Base-by-base conservation (phyloP, 2,113 vertebrate genomes). In the Bubo bubo region DNA sequence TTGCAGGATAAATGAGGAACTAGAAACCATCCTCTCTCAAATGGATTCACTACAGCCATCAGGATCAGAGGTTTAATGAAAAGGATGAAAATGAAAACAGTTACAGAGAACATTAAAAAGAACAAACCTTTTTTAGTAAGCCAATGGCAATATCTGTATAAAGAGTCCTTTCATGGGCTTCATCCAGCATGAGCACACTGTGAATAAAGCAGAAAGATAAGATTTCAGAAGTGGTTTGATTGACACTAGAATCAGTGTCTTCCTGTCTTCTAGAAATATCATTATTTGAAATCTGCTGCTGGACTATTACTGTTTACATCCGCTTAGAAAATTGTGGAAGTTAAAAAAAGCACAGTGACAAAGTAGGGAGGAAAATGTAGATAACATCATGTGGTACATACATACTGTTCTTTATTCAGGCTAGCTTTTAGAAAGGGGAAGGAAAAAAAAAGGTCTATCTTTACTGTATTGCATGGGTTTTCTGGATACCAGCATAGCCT, bases 81-180 rank as follows among this genome's bases (percentile, higher is more conserved):
- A 88, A 55, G 39, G 13, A 68, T 52, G 45, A 63, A 80, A 80
- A 84, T 39, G 3, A 71, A 77, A 95, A 86, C 8, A 2, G 35
- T 53, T 79, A 72, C 15, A 56, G 41, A 71, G 66, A 77, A 66
- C 28, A 83, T 58, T 41, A 24, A 16, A 84, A 83, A 73, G 75
- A 52, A 43, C 43, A 45, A 91, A 99, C 99, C 99, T 99, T 99
- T 98, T 99, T 99, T 55, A 99, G 98, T 39, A 99, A 98, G 59
- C 99, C 99, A 86, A 99, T 99, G 83, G 99, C 99, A 94, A 99
- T 99, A 97, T 99, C 99, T 30, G 99, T 99, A 87, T 99, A 99
- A 49, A 99, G 97, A 47, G 99, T 99, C 93, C 99, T 98, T 96
- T 99, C 99, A 3, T 99, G 99, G 59, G 99, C 99, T 98, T 99